Conservation (phyloP, 2,113 vertebrate species). For the Ginglymostoma cirratum region DNA sequence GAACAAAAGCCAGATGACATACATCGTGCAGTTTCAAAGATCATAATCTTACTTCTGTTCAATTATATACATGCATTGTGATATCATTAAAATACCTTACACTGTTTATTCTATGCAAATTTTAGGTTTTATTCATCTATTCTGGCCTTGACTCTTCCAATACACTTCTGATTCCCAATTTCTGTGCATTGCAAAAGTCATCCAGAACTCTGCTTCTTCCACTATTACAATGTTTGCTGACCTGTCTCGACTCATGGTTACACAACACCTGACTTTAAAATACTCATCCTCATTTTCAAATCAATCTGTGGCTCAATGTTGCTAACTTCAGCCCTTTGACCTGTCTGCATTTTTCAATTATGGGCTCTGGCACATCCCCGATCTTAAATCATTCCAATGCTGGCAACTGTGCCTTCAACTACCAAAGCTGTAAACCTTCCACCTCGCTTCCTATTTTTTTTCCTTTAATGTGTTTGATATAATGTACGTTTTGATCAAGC, state of each 20-base stretch:
- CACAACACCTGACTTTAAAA: neutral
- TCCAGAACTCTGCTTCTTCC: neutral
- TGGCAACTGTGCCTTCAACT: neutral
- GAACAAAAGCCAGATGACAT: neutral
- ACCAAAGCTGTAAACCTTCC: neutral
- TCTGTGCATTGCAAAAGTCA: neutral
- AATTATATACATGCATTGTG: neutral
- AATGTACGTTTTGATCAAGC: neutral
- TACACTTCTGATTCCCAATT: neutral
- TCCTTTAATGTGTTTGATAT: neutral
- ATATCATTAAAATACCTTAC: neutral
- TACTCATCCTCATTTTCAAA: neutral
- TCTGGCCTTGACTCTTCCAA: neutral
- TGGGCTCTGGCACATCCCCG: neutral
- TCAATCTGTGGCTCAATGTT: neutral
- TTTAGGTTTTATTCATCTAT: neutral
- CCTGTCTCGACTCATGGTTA: too few species aligned
- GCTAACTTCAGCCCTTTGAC: neutral
- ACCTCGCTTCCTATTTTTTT: neutral
- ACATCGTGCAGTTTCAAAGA: neutral
- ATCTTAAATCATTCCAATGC: neutral
- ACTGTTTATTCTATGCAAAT: neutral
- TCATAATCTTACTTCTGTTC: neutral
- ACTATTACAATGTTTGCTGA: too few species aligned
- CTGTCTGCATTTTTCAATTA: neutral